A percentile compares a stretch with the other conserved stretches of the same genome.
Conservation (phyloP, 2,888 invertebrate genomes). For the Stenolophus ochropezus region DNA sequence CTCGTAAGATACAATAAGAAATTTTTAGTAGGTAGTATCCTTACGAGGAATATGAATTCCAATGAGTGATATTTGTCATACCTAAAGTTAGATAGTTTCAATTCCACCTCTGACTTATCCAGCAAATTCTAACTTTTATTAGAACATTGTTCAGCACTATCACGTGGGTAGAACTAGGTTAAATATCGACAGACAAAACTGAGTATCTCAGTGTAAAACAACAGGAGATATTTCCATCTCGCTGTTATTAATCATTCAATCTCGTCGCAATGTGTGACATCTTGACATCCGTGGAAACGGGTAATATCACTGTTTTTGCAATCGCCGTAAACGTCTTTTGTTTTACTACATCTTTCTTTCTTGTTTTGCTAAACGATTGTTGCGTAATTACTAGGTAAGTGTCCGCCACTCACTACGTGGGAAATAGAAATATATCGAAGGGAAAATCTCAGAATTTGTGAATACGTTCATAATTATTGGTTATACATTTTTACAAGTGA, state of each 20-base stretch:
- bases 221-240: not conserved
- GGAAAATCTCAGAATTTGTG: constrained; percentile 25
- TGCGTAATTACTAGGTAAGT: constrained; percentile 14
- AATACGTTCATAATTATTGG: not conserved
- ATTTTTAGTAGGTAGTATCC: too few relatives aligned
- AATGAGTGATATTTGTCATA: too few relatives aligned
- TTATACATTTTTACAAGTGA: not conserved
- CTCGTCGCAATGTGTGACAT: constrained; percentile 7
- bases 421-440: constrained; percentile 13
- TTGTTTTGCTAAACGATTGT: constrained; percentile 23
- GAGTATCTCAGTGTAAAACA: not conserved
- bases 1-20: too few relatives aligned
- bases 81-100: not conserved
- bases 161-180: constrained; percentile 30
- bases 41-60: not conserved
- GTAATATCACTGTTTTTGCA: constrained; percentile 34
- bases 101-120: not conserved
- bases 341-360: constrained; percentile 14
- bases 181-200: constrained; percentile 17
- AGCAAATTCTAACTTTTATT: not conserved
- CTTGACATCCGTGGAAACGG: constrained; percentile 34
- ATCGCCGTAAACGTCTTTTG: constrained; percentile 18
- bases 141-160: constrained; percentile 24
- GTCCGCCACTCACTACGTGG: not conserved
- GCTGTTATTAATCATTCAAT: constrained; percentile 21